These are phyloP conservation scores for Myotis pilosus DNA, from an alignment of 2,797 vertebrate species.

Conservation along the genomic window DNA sequence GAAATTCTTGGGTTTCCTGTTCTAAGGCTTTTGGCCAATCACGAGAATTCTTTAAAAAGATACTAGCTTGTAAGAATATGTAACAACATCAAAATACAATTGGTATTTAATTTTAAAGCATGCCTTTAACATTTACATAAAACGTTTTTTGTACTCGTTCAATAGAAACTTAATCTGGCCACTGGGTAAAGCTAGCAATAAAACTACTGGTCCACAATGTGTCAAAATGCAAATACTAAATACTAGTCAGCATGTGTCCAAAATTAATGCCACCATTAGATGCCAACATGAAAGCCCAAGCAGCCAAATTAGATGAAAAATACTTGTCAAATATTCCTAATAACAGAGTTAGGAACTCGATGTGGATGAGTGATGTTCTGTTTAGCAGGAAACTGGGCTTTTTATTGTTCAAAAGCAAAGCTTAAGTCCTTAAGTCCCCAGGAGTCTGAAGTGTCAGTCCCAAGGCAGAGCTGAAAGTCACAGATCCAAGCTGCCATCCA, in stretches of 20 bases:
- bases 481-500: background rate
- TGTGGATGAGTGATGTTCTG: background rate
- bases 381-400: background rate
- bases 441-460: background rate
- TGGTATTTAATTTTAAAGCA: too few species aligned
- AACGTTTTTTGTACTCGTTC: too few species aligned
- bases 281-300: background rate
- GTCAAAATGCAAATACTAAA: slow-evolving; percentile 1
- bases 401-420: background rate
- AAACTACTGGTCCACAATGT: too few species aligned
- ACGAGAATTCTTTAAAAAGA: too few species aligned
- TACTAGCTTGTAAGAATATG: too few species aligned
- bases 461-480: background rate
- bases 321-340: background rate
- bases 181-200: too few species aligned
- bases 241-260: background rate
- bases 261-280: background rate
- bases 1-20: too few species aligned
- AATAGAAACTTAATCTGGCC: too few species aligned
- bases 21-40: too few species aligned
- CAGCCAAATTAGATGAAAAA: background rate
- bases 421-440: background rate
- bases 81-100: too few species aligned
- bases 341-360: background rate
- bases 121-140: too few species aligned